phyloP scores from a whole-genome alignment of 2,888 invertebrate species.

The Eilema depressum region DNA sequence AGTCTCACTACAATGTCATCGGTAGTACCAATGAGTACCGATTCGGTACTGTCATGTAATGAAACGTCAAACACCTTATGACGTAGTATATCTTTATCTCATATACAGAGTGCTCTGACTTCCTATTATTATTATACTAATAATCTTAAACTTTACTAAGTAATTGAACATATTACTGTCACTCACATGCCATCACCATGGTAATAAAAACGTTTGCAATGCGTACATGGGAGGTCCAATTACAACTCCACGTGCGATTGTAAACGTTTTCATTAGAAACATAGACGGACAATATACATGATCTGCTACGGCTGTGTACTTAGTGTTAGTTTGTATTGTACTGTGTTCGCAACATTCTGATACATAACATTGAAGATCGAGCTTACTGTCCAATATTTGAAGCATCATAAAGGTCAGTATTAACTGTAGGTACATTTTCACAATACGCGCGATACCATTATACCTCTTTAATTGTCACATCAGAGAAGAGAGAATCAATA shows the following conservation, averaged over 20 bases:
- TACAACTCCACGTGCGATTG: neutral
- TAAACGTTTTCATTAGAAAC: slow-evolving; percentile 36
- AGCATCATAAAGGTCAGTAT: too few relatives aligned
- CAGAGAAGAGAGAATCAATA: neutral
- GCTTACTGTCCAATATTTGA: too few relatives aligned
- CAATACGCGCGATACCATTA: too few relatives aligned
- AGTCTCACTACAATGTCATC: neutral
- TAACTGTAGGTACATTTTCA: neutral
- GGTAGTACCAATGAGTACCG: neutral
- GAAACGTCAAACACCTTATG: neutral
- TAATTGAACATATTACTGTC: slow-evolving; percentile 23
- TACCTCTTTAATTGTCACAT: too few relatives aligned
- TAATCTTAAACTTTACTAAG: neutral
- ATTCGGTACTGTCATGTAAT: neutral
- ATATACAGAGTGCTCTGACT: neutral
- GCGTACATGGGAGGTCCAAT: neutral
- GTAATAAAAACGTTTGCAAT: slow-evolving; percentile 38
- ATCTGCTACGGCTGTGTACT: slow-evolving; percentile 35
- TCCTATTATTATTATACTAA: neutral
- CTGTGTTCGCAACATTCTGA: slow-evolving; percentile 13
- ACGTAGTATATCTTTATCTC: neutral
- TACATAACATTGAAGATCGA: neutral
- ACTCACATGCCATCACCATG: slow-evolving; percentile 50
- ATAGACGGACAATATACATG: slow-evolving; percentile 30
- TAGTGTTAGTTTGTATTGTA: slow-evolving; percentile 11